Percentiles rank a stretch among this genome's conserved stretches.
Conservation (phyloP, 2,888 invertebrate genomes). For the Cephus rjabovi region DNA sequence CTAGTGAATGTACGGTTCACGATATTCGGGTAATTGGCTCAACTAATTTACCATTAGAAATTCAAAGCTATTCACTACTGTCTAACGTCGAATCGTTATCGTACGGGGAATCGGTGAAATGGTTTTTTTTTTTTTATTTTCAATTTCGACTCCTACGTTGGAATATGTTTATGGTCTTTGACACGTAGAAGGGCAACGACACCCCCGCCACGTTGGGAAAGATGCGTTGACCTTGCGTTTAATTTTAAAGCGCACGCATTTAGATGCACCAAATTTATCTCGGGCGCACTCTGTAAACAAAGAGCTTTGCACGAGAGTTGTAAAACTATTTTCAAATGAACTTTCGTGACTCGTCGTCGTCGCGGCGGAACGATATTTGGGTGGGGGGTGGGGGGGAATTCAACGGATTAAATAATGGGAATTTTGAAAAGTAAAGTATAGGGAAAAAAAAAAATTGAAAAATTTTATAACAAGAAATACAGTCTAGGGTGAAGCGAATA, state of each 20-base stretch:
- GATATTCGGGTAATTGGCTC: not conserved
- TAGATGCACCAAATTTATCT: constrained; percentile 1
- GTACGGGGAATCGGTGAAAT: too few species aligned
- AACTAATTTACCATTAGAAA: not conserved
- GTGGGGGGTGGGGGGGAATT: too few species aligned
- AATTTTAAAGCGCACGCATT: constrained; percentile 30
- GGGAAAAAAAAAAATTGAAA: not conserved
- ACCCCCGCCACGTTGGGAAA: constrained; percentile 8
- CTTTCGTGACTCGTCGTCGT: not conserved
- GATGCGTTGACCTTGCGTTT: constrained; percentile 34
- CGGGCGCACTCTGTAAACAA: constrained; percentile 29
- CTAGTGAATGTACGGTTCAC: not conserved
- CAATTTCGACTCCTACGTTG: not conserved
- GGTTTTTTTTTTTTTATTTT: not conserved
- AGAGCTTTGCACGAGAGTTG: constrained; percentile 28
- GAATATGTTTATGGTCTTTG: not conserved
- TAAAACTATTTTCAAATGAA: not conserved
- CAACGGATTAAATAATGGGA: too few species aligned
- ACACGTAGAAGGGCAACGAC: not conserved
- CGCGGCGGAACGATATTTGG: not conserved
- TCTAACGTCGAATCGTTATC: not conserved
- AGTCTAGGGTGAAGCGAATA: not conserved
- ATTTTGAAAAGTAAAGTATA: too few species aligned
- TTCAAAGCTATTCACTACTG: not conserved
- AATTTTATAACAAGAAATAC: not conserved